Conservation (phyloP, 2,113 vertebrate species). For the Myotis davidii region DNA sequence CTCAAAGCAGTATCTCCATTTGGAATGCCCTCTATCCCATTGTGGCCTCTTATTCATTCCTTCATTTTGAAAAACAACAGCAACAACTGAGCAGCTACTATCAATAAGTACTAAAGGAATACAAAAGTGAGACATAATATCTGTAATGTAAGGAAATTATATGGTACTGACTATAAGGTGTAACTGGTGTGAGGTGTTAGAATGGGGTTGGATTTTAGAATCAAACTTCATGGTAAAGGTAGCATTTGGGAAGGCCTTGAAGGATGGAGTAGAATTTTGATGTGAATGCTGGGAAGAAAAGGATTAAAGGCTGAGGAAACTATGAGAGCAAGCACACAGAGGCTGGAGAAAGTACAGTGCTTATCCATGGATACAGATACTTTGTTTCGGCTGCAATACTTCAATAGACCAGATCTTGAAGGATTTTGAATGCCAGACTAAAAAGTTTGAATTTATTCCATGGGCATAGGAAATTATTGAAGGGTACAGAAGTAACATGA, state of each 20-base stretch:
- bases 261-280: neutral
- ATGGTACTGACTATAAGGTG: neutral
- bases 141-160: neutral
- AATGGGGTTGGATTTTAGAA: neutral
- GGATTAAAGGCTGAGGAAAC: neutral
- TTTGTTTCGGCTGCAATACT: neutral
- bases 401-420: slow-evolving; percentile 6
- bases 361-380: neutral
- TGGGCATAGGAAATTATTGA: neutral
- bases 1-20: neutral
- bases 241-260: neutral
- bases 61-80: neutral
- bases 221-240: slow-evolving; percentile 8
- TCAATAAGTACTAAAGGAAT: neutral
- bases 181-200: neutral
- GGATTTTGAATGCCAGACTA: neutral
- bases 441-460: neutral
- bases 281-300: neutral
- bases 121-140: neutral
- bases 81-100: neutral
- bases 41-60: neutral
- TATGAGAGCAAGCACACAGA: neutral
- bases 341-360: neutral
- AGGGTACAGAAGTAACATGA: neutral
- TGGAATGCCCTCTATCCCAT: neutral